Evolutionary conservation across 2,888 invertebrate species (phyloP), one percentile per base, ranked within the genome.

Genomic region (Philereme vetulata): DNA sequence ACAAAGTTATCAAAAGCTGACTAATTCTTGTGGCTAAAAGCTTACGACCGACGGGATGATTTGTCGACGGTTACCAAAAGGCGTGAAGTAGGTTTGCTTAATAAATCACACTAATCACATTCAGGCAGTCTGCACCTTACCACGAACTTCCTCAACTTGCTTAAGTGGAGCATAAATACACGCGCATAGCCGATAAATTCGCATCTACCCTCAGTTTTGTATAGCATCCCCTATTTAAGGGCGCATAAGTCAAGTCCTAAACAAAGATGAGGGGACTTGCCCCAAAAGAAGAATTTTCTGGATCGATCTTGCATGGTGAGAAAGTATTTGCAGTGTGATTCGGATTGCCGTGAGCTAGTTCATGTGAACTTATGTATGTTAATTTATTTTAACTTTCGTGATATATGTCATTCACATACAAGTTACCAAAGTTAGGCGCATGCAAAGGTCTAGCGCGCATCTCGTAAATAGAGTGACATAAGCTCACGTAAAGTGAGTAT

Each of bases 221-320:
- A 74, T 67, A 68, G 66, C 72, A 70, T 71, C 75, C 75, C 77
- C 72, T 69, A 71, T 56, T 64, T 45, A 64, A 71, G 73, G 77
- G 68, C 73, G 74, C 75, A 78, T 84, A 84, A 86, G 86, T 85
- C 86, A 84, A 84, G 85, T 75, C 75, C 78, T 80, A 71, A 78
- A 78, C 77, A 82, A 84, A 84, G 83, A 78, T 35, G 43, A 72
- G 74, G 73, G 75, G 70, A 64, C 60, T 61, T 67, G 67, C 72
- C 65, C 63, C 72, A 79, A 77, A 75, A 50, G 54, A 40, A 59
- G 55, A 51, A 60, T 64, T 57, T 64, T 58, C 58, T 54, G 47
- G 64, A 67, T 65, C 65, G 65, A 65, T 65, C 43, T 51, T 50
- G 50, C 42, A 51, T 59, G 36, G 54, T 55, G 58, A 60, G 57